Percentiles rank a stretch among this genome's conserved stretches.
phyloP scores from a whole-genome alignment of 2,113 vertebrate genomes.

The Grus americana region DNA sequence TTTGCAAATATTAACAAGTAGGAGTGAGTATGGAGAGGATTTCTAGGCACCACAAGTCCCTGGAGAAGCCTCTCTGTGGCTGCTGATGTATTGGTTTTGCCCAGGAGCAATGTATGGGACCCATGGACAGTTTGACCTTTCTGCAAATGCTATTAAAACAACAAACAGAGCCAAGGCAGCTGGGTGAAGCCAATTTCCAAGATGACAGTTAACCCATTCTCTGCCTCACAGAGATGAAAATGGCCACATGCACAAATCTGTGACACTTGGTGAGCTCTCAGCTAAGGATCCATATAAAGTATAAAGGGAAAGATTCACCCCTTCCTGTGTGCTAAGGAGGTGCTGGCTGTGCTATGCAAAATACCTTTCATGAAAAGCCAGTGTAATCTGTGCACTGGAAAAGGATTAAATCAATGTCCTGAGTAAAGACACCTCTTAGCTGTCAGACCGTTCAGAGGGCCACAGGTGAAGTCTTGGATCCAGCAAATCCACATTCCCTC shows the following conservation, averaged over 20 bases:
- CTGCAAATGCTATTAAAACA: not conserved
- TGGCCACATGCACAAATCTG: fast-evolving
- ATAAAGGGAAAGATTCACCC: not conserved
- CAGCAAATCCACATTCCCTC: not conserved
- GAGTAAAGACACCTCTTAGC: not conserved
- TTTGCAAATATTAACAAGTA: not conserved
- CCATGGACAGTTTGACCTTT: slow-evolving; percentile 31
- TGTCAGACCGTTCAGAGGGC: not conserved
- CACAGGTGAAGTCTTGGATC: not conserved
- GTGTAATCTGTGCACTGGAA: not conserved
- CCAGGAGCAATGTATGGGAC: not conserved
- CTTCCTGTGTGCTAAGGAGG: not conserved
- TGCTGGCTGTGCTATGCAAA: not conserved
- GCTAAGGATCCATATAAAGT: not conserved
- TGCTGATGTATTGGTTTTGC: not conserved
- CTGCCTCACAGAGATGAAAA: not conserved
- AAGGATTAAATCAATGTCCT: not conserved
- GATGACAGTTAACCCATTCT: not conserved
- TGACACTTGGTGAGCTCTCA: not conserved
- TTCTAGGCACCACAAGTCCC: not conserved
- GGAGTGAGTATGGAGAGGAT: not conserved
- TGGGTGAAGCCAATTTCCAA: not conserved
- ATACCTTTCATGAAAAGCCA: not conserved
- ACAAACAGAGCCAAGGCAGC: not conserved
- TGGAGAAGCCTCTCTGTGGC: not conserved